Evolutionary conservation across 2,113 vertebrate genomes (phyloP), one percentile per base, ranked within the genome.

Genomic region (Rhineura floridana): DNA sequence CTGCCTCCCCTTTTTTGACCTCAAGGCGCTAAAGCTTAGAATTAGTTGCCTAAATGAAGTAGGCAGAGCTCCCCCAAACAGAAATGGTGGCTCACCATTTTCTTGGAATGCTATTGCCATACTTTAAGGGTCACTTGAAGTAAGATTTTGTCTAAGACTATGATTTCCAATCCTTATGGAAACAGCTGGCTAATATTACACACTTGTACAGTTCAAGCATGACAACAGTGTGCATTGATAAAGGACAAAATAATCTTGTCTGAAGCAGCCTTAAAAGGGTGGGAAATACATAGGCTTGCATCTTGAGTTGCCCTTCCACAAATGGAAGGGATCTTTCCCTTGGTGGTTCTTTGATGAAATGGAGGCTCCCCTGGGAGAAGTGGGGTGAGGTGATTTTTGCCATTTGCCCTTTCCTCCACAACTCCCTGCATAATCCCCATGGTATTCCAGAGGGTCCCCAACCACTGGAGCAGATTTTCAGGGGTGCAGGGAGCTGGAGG

Each of bases 11-110:
- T 0, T 0, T 13, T 73, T 48, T 79, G 69, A 81, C 86, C 88
- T 93, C 84, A 81, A 48, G 33, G 65, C 55, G 44, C 79, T 36
- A 81, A 93, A 92, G n/a, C 30, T 84, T 85, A 88, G 81, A 89
- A 46, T 12, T n/a, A 30, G 59, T 55, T 81, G 52, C 30, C 7
- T 82, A 55, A 76, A 46, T 63, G 25, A 39, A 80, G 11, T 62
- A 87, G 89, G 87, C 80, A 90, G 30, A 15, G 55, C 21, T 59
- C 15, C 55, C 55, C 55, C 55, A 84, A 87, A 88, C 28, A 85
- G 70, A 76, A 77, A 21, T 65, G 15, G 44, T 63, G 42, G 11
- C 72, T 88, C 65, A 33, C 13, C 15, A 81, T 63, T 82, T 75
- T 63, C 42, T 82, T 82, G 21, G 30, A 28, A 23, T 87, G 30